Evolutionary conservation across 2,888 invertebrate species (phyloP), one percentile per base, ranked within the genome.

Genomic region (Ptychoptera albimana): DNA sequence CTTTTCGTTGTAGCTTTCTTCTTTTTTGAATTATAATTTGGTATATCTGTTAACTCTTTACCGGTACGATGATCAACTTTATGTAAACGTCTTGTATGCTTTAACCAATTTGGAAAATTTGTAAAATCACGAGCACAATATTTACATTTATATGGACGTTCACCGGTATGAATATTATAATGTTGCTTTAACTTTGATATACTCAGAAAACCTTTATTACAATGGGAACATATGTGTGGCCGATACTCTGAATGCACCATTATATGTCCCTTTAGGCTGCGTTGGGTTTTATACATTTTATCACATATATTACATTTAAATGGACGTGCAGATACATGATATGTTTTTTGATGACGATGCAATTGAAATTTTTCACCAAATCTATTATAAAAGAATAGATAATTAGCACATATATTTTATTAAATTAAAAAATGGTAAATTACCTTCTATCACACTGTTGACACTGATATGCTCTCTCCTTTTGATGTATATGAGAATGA

Each of bases 161-260:
- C 70, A 4, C 68, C 72, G 0, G 72, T 73, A 51, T 75, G 74
- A 44, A 72, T 71, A 51, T 75, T 74, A 46, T 67, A 68, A 54
- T 75, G 74, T 57, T 74, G 73, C 57, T 72, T 73, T 16, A 73
- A 56, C 54, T 73, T 73, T 3, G 73, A 72, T 51, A 69, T 71
- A 50, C 71, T 72, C 14, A 73, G 63, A 50, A 73, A 73, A n/a
- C 72, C 71, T 55, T 73, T 73, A 45, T 63, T 67, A 55, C 73
- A 73, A 44, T 69, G 67, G 11, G 59, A 63, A 51, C 73, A 73
- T 1, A 69, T 68, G 49, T 70, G 72, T 0, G 72, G 72, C 23
- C 73, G 60, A 45, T 68, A 68, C 46, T 68, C 67, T 2, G 70
- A 60, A 53, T 73, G 73, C 2, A 72, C 71, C 50, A 71, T 58